Base-by-base conservation (phyloP, 2,113 vertebrate genomes). In the Cebidichthys violaceus region DNA sequence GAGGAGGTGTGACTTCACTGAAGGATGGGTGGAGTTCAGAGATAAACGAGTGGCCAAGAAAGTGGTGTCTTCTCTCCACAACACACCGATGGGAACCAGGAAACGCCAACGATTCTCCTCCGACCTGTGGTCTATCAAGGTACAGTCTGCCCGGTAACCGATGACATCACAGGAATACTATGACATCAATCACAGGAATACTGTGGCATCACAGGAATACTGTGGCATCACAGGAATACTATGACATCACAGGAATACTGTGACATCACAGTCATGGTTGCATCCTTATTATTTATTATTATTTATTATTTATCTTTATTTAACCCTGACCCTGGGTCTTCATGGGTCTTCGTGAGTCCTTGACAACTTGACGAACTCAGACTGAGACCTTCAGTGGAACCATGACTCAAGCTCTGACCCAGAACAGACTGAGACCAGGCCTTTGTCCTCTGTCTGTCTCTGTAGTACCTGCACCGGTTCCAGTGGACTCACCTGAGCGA, bases 21-120 rank as follows among this genome's bases (percentile, higher is more conserved):
- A 98, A 80, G 97, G 97, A 5, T 98, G 97, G 97, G 96, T 97
- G 77, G 97, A 98, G 92, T 98, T 97, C 84, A 90, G 95, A 15
- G 96, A 97, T 88, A 98, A 98, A 74, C 94, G 95, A 0, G 81
- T 97, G 22, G 97, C 97, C 0, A 98, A 98, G 89, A 86, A 87
- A 1, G 96, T 98, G 35, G 96, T 96, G 0, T 64, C 75, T 17
- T 97, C 96, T 22, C 94, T 98, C 0, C 95, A 98, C 90, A 97
- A 95, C 94, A 96, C 96, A 0, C 95, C 96, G 0, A 98, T 98
- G 94, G 95, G 95, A 8, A 88, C 92, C 50, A 95, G 90, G 35
- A 96, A 94, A 75, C 94, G 93, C 37, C 96, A 95, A 73, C 93
- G 89, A 2, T 96, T 97, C 86, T 92, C 89, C 41, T 95, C 96